A percentile compares a stretch with the other conserved stretches of the same genome.
Conservation (phyloP, 2,113 vertebrate genomes). For the Podocnemis expansa region DNA sequence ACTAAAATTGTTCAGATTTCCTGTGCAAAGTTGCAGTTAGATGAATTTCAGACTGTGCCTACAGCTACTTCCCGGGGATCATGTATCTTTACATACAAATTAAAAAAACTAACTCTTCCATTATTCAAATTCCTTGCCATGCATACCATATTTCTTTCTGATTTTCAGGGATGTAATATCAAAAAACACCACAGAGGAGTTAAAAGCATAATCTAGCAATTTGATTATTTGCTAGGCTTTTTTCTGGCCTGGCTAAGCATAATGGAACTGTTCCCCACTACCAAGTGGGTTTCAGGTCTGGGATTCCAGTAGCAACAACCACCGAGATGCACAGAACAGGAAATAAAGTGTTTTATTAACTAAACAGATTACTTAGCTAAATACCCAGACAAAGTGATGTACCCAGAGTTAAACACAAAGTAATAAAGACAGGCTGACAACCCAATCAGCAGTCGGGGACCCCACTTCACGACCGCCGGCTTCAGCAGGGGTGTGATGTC, state of each 20-base stretch:
- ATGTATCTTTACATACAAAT: background rate
- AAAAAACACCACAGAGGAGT: background rate
- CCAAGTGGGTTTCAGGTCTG: too few species aligned
- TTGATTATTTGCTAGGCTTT: fast-evolving
- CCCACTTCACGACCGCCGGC: too few species aligned
- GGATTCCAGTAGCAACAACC: too few species aligned
- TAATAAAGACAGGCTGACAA: too few species aligned
- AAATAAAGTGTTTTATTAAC: too few species aligned
- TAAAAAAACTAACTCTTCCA: background rate
- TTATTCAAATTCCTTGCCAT: background rate
- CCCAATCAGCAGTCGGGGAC: too few species aligned
- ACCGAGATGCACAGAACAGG: too few species aligned
- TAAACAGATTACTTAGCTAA: too few species aligned
- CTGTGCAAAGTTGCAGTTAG: background rate
- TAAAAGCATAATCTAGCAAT: background rate
- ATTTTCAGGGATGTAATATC: background rate
- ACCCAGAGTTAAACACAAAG: too few species aligned
- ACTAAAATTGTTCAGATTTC: background rate
- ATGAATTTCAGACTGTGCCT: background rate
- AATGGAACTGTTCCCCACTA: too few species aligned
- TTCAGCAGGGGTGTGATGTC: too few species aligned
- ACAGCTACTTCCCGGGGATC: background rate
- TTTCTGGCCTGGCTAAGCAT: fast-evolving
- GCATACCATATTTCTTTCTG: background rate
- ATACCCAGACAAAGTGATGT: too few species aligned